Evolutionary conservation across 2,888 invertebrate genomes (phyloP), one percentile per base, ranked within the genome.

Genomic region (Andricus curvator): DNA sequence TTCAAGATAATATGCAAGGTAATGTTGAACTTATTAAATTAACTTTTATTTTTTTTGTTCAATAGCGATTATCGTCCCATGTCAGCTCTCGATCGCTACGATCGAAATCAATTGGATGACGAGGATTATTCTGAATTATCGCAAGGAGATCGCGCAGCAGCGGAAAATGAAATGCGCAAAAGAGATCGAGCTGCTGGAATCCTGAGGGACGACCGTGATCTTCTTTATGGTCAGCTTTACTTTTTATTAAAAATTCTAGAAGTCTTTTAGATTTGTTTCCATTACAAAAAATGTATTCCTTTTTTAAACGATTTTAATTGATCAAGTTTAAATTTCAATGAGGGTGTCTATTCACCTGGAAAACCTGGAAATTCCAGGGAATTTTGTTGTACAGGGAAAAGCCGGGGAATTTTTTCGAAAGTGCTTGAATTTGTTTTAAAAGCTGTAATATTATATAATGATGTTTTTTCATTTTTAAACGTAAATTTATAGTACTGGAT

Each of bases 51-150:
- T 13, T 83, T 83, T 78, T 44, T 85, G 25, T 25, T 78, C 86
- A 87, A 22, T 91, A 98, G 98, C 85, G 99, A 99, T 93, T 99
- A 99, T 93, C 98, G 98, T 4, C 96, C 97, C 2, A 98, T 99
- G 95, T 98, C 99, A 60, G 98, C 96, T 56, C 93, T 99, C 90
- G 99, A 99, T 93, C 95, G 95, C 41, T 99, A 99, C 91, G 99
- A 99, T 92, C 95, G 95, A 0, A 96, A 96, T 82, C 95, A 96
- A 85, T 92, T 99, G 86, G 99, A 99, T 90, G 96, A 97, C 84
- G 96, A 95, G 5, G 97, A 97, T 68, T 98, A 97, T 89, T 97
- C 97, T 77, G 96, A 96, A 68, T 94, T 99, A 93, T 98, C 99
- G 0, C 95, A 97, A 82, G 96, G 95, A 67, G 99, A 97, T 79